Base-by-base conservation (phyloP, 1,140 invertebrate species). In the Drosophila biarmipes region DNA sequence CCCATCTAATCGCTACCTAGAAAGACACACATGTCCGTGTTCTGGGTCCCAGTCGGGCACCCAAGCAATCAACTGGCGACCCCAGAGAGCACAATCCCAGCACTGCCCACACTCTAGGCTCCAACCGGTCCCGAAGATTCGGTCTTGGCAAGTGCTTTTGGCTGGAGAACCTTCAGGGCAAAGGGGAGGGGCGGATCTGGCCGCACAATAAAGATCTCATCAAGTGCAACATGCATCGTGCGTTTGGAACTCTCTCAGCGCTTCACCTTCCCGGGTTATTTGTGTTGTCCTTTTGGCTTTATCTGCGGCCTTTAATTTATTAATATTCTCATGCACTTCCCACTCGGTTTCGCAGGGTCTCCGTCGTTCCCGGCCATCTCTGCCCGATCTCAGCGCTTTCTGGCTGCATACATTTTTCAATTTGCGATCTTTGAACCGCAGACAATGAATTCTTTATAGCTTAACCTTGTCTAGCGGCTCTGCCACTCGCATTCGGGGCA, bases 221-320 rank as follows among this genome's bases (percentile, higher is more conserved):
- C 84, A 87, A 84, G 75, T 80, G 74, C 82, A 78, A 78, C 82
- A 86, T 86, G 78, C 74, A 81, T 61, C 64, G 59, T 75, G 63
- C 68, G 77, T 86, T 59, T 48, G 40, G 12, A 10, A 17, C 31
- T 37, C 40, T 34, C 37, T 27, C 45, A 48, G 27, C 37, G 45
- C 14, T 45, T 21, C 67, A 24, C 24, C 48, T 35, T 24, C 14
- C 19, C 43, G 49, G 79, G 59, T 77, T 84, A 56, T 73, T 84
- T 77, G 80, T 80, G 76, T 66, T 89, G 62, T 43, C 69, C 79
- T 77, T 73, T 81, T 67, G 80, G 69, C 81, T 69, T 61, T 89
- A 87, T 87, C 84, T 89, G 67, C 56, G 67, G 84, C 79, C 85
- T 89, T 89, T 89, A 89, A 89, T 89, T 89, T 89, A 89, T 87